Conservation (phyloP, 1,140 invertebrate genomes). For the Caligus rogercresseyi region DNA sequence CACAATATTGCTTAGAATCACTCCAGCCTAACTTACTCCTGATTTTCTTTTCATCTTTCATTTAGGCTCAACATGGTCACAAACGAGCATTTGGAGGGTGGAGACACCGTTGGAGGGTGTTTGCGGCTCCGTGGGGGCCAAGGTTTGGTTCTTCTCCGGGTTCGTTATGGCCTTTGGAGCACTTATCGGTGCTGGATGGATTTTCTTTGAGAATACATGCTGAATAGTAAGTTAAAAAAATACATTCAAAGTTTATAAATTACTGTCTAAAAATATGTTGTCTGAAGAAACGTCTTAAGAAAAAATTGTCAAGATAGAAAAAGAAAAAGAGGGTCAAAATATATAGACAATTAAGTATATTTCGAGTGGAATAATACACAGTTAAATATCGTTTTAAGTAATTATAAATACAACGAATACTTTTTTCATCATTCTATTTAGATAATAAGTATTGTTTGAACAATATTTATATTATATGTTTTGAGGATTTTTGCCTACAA, state of each 20-base stretch:
- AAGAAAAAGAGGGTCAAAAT: too few species aligned
- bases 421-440: too few species aligned
- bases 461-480: too few species aligned
- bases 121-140: constrained; percentile 67
- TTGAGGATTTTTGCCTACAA: too few species aligned
- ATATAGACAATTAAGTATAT: too few species aligned
- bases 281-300: too few species aligned
- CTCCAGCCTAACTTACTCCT: neutral
- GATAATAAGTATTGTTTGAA: too few species aligned
- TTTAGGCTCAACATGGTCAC: constrained; percentile 82
- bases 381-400: too few species aligned
- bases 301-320: too few species aligned
- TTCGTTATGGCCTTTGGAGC: constrained; percentile 90
- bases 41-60: neutral
- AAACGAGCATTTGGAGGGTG: constrained; percentile 76
- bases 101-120: constrained; percentile 66
- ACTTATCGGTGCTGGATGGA: constrained; percentile 86
- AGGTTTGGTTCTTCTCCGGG: constrained; percentile 87
- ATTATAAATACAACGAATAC: too few species aligned
- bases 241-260: neutral
- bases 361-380: too few species aligned
- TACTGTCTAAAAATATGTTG: too few species aligned
- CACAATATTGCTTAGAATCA: neutral
- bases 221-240: constrained; percentile 25
- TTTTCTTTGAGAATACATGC: constrained; percentile 53